phyloP scores from a whole-genome alignment of 2,888 invertebrate species.

The Andrena flavipes region DNA sequence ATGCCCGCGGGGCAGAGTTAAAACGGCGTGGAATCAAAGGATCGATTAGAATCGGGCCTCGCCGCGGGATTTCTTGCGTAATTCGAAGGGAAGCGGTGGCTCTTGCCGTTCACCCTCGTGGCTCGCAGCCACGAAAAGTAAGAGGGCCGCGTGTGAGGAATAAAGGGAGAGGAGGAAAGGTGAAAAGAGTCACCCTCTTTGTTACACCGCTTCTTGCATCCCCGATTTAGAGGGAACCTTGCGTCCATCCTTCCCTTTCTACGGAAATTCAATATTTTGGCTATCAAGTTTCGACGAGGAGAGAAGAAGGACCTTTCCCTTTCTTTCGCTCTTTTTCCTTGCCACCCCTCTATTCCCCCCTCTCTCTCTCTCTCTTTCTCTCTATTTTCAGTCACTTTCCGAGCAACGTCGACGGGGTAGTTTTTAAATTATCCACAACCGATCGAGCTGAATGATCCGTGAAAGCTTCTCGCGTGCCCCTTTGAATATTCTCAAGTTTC shows the following conservation, averaged over 20 bases:
- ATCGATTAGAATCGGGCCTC: conserved; percentile 78
- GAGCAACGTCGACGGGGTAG: conserved; percentile 55
- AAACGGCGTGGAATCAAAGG: conserved; percentile 76
- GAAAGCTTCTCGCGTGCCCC: conserved; percentile 41
- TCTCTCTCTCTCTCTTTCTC: conserved; percentile 28
- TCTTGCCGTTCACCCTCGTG: conserved; percentile 58
- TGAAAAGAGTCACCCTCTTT: conserved; percentile 62
- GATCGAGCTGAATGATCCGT: conserved; percentile 40
- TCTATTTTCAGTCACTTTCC: conserved; percentile 33
- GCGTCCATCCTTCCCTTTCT: conserved; percentile 66
- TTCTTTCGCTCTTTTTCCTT: conserved; percentile 36
- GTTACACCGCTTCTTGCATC: conserved; percentile 66
- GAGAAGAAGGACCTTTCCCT: conserved; percentile 32
- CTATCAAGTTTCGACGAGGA: conserved; percentile 77
- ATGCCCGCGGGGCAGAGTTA: conserved; percentile 74
- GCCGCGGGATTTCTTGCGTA: conserved; percentile 74
- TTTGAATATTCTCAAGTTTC: conserved; percentile 51
- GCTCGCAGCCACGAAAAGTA: conserved; percentile 31
- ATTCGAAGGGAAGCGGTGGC: conserved; percentile 64
- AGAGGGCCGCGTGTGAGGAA: conserved; percentile 49
- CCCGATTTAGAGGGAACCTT: conserved; percentile 54
- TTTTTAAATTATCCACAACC: conserved; percentile 53
- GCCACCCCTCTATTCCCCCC: conserved; percentile 31
- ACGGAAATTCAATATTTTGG: conserved; percentile 82
- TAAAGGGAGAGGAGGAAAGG: conserved; percentile 44